A percentile compares a stretch with the other conserved stretches of the same genome.
These are phyloP conservation scores for Damaliscus lunatus DNA, from an alignment of 2,113 vertebrate genomes.

Conservation along the genomic window DNA sequence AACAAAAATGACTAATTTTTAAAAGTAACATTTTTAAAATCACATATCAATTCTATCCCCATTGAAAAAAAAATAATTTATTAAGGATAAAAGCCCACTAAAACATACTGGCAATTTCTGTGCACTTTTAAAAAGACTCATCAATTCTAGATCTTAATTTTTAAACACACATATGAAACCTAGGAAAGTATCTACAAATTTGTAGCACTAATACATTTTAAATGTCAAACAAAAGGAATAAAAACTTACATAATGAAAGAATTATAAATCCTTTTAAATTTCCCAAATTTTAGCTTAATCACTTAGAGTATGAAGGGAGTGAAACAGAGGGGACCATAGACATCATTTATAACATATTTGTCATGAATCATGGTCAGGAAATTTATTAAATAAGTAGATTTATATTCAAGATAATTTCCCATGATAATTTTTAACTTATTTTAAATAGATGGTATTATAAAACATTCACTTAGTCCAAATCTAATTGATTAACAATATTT, in stretches of 20 bases:
- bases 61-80: background rate
- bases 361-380: constrained; percentile 12
- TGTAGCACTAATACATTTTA: background rate
- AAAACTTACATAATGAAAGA: background rate
- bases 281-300: background rate
- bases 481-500: background rate
- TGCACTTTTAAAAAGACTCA: background rate
- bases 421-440: background rate
- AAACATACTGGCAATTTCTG: background rate
- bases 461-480: background rate
- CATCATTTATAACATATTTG: background rate
- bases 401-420: background rate
- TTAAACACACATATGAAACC: background rate
- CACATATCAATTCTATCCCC: background rate
- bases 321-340: background rate
- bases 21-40: background rate
- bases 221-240: constrained; percentile 11
- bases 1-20: constrained; percentile 66
- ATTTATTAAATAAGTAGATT: background rate
- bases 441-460: background rate
- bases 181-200: background rate
- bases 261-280: constrained; percentile 18
- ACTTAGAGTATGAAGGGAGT: background rate
- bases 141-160: constrained; percentile 13
- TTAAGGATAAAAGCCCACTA: background rate